Percentiles rank a stretch among this genome's conserved stretches.
Conservation (phyloP, 2,888 invertebrate species). For the Acanthosepion esculentum region DNA sequence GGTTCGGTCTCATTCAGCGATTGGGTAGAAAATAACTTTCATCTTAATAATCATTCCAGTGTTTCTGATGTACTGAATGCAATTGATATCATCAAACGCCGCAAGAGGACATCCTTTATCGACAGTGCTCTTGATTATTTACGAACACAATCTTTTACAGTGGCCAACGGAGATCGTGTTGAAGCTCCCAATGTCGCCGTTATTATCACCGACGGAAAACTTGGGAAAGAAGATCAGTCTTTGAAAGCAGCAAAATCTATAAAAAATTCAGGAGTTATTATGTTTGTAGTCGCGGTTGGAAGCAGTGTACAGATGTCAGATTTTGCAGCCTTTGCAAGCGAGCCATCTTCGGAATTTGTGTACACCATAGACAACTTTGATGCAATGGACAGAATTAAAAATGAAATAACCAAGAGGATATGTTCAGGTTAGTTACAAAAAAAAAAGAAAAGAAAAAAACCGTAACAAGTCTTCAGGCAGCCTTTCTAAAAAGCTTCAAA, state of each 20-base stretch:
- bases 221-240: conserved; percentile 61
- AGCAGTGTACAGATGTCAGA: conserved; percentile 58
- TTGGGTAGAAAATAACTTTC: conserved; percentile 64
- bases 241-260: conserved; percentile 58
- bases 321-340: conserved; percentile 65
- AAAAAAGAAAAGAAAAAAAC: no score
- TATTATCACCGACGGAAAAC: conserved; percentile 65
- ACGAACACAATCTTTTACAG: conserved; percentile 51
- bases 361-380: conserved; percentile 62
- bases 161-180: conserved; percentile 63
- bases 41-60: conserved; percentile 63
- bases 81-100: conserved; percentile 64
- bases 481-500: no score
- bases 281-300: conserved; percentile 66
- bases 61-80: conserved; percentile 59
- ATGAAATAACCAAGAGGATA: background rate
- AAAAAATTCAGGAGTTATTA: conserved; percentile 57
- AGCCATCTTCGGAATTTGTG: conserved; percentile 66
- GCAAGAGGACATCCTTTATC: conserved; percentile 68
- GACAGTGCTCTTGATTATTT: conserved; percentile 53
- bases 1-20: conserved; percentile 64
- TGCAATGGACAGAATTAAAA: conserved; percentile 53
- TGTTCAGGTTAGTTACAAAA: background rate
- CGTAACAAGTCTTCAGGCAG: background rate
- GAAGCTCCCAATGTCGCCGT: conserved; percentile 66